These are phyloP conservation scores for Colius striatus DNA, from an alignment of 2,113 vertebrate genomes.

Conservation along the genomic window DNA sequence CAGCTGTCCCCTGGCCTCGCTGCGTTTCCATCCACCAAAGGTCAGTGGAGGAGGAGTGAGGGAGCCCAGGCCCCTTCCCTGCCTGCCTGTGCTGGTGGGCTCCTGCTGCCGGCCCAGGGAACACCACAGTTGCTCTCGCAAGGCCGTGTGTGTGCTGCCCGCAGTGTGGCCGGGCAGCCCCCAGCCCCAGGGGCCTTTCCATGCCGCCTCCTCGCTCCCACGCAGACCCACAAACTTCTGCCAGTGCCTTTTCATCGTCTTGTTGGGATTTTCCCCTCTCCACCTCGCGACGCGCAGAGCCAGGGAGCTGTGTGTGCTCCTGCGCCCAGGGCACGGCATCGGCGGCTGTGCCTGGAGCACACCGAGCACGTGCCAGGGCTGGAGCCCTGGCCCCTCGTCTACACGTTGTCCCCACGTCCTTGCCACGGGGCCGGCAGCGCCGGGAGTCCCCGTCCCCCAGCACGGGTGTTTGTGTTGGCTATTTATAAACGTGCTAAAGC, in stretches of 20 bases:
- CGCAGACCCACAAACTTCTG: neutral
- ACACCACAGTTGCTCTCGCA: neutral
- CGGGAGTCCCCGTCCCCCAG: no score
- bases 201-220: accelerated
- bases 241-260: neutral
- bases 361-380: neutral
- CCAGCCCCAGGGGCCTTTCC: accelerated
- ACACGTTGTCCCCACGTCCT: neutral
- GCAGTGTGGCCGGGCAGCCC: neutral
- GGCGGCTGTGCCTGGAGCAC: neutral
- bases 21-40: neutral
- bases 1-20: neutral
- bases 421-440: neutral
- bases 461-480: neutral
- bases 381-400: neutral
- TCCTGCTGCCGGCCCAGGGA: neutral
- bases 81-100: neutral
- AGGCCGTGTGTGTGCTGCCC: neutral
- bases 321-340: accelerated
- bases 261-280: no score
- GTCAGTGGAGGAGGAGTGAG: neutral
- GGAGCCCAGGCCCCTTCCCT: neutral
- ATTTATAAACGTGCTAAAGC: slow-evolving; percentile 39
- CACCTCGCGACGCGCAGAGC: neutral
- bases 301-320: neutral